Base-by-base conservation (phyloP, 2,797 vertebrate species). In the Hypotaenidia philippensis region DNA sequence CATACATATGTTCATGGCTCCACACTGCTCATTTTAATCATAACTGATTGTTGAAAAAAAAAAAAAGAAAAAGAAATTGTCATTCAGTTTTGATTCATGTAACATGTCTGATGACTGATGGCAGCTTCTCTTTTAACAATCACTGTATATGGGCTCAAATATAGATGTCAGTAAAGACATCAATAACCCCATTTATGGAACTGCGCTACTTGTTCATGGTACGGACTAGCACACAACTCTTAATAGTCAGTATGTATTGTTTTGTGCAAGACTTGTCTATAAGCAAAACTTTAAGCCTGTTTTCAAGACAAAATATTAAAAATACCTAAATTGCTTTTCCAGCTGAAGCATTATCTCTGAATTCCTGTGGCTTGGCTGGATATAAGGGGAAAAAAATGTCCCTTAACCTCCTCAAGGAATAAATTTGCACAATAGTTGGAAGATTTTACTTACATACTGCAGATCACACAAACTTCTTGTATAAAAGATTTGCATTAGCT, bases 351-450 rank as follows among this genome's bases (percentile, higher is more conserved):
- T 90, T 87, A 85, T 83, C 88, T 89, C 57, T 57, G 53, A 71
- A 70, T 89, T 90, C 60, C 68, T 83, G 75, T 92, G 91, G 78
- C 44, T 96, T 94, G 95, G 90, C 80, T 80, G 60, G 60, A 89
- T 47, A 70, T 88, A 93, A 74, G 8, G 77, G 25, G 79, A 94
- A 61, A n/a, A 83, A 77, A 89, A 89, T 83, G 63, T 53, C 60
- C 26, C 50, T 74, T 57, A 57, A 41, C 29, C 89, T 95, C 78
- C 72, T 94, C 71, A 93, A 88, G 85, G 66, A 94, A 90, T 82
- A 85, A 44, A 75, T 87, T 78, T 84, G 57, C 50, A 82, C 36
- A 26, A 44, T 8, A 64, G n/a, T 23, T 52, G 15, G 87, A 59
- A 26, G 74, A 50, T 92, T 95, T 95, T 90, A 88, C 60, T 85